Evolutionary conservation across 2,797 vertebrate species (phyloP).

Genomic region (Oryzias dopingdopingensis): DNA sequence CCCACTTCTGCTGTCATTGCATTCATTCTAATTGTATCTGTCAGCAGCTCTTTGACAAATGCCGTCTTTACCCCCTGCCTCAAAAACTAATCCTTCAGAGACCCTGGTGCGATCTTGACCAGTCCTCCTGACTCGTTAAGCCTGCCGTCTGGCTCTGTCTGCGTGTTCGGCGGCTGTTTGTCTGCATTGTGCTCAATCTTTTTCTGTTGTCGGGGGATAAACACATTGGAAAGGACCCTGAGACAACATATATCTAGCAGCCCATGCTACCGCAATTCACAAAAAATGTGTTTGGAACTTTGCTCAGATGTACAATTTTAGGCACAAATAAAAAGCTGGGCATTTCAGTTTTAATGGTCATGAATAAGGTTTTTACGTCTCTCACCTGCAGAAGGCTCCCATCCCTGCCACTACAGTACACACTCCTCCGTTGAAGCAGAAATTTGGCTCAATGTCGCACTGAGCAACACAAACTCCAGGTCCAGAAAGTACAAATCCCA

Average conservation of each 20-base stretch:
- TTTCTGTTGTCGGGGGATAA: conserved; percentile 33
- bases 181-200: conserved; percentile 46
- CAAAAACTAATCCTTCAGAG: conserved; percentile 56
- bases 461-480: conserved; percentile 80
- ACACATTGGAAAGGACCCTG: conserved; percentile 28
- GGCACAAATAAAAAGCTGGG: neutral
- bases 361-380: conserved; percentile 1
- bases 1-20: conserved; percentile 8
- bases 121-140: conserved; percentile 54
- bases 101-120: conserved; percentile 65
- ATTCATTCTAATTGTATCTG: conserved; percentile 8
- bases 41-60: conserved; percentile 21
- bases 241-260: conserved; percentile 9
- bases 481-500: conserved; percentile 82
- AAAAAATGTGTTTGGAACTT: too few species aligned
- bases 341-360: neutral
- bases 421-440: conserved; percentile 90
- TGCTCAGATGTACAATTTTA: too few species aligned
- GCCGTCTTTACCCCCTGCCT: conserved; percentile 24
- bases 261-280: too few species aligned
- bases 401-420: conserved; percentile 88
- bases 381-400: conserved; percentile 93
- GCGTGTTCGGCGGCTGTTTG: conserved; percentile 9
- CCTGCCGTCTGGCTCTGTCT: conserved; percentile 49
- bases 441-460: conserved; percentile 86